Conservation (phyloP, 1,140 invertebrate species). For the Calosoma granatense region DNA sequence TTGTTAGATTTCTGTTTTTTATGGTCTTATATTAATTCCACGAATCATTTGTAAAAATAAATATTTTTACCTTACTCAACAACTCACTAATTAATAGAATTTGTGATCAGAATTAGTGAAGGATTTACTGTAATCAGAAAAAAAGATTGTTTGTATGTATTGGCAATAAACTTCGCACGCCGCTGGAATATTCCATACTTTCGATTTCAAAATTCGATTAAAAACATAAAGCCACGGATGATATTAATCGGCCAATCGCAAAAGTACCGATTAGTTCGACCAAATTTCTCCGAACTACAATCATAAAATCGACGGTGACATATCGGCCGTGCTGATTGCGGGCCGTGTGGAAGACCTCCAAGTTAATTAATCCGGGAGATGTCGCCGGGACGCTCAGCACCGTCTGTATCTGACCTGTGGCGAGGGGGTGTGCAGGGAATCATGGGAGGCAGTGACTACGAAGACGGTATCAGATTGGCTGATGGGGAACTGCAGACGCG, state of each 20-base stretch:
- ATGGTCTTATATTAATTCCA: no score
- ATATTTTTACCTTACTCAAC: no score
- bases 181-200: no score
- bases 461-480: slow-evolving; percentile 1
- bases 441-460: neutral
- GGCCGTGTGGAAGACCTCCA: neutral
- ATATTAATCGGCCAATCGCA: neutral
- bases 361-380: neutral
- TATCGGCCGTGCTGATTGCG: neutral
- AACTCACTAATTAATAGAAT: no score
- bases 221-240: neutral
- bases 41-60: no score
- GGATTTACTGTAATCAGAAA: no score
- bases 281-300: neutral
- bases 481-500: slow-evolving; percentile 3
- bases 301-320: neutral
- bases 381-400: no score
- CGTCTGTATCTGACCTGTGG: no score
- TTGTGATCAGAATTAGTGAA: no score
- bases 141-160: no score
- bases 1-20: no score
- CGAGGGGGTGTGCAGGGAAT: neutral
- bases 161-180: no score
- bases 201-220: neutral
- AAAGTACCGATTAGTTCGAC: slow-evolving; percentile 1